A percentile compares a stretch with the other conserved stretches of the same genome.
These are phyloP conservation scores for Desmodus rotundus DNA, from an alignment of 2,113 vertebrate species.

Conservation along the genomic window DNA sequence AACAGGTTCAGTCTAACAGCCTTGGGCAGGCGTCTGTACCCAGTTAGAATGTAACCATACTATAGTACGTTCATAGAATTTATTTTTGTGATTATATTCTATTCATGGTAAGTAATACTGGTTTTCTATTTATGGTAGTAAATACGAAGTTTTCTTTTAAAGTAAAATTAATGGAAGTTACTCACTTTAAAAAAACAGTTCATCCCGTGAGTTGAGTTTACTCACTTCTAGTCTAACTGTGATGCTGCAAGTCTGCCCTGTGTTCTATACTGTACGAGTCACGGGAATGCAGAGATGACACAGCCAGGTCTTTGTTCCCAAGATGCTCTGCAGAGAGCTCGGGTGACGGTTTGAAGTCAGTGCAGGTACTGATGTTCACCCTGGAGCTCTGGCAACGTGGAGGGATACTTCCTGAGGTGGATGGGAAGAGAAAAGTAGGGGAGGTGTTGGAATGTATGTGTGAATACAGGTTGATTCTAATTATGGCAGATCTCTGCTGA, in stretches of 20 bases:
- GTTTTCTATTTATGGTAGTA: background rate
- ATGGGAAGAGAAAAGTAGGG: background rate
- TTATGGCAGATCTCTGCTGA: background rate
- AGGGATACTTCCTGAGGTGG: background rate
- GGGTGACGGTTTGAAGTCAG: background rate
- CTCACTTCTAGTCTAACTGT: background rate
- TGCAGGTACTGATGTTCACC: background rate
- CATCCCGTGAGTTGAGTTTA: background rate
- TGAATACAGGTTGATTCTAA: background rate
- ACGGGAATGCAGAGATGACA: too few relatives aligned
- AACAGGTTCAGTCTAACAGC: background rate
- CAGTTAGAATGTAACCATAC: background rate
- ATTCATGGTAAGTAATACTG: background rate
- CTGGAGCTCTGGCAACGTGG: background rate
- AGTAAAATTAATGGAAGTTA: background rate
- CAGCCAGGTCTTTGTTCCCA: background rate
- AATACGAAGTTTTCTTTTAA: background rate
- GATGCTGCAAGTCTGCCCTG: rapidly evolving
- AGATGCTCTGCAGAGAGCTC: background rate
- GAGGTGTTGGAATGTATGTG: background rate
- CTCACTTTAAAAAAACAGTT: background rate
- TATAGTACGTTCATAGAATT: background rate
- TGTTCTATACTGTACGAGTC: background rate
- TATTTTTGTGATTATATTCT: background rate
- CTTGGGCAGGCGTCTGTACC: background rate